Evolutionary conservation across 2,888 invertebrate genomes (phyloP), one percentile per base, ranked within the genome.

Genomic region (Camptogramma bilineatum): DNA sequence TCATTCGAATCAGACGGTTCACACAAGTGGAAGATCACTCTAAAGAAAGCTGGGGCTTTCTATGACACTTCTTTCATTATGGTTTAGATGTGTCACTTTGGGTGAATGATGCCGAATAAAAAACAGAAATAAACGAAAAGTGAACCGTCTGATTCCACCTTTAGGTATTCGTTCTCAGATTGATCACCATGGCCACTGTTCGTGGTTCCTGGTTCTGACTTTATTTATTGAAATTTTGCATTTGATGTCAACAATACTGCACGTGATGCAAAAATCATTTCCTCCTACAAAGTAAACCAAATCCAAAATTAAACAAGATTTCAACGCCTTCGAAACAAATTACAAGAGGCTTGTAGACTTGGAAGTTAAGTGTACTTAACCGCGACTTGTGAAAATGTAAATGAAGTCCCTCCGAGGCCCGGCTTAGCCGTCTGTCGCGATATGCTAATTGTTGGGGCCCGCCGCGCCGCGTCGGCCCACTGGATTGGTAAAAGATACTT

Each of bases 291-390:
- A 68, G 42, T 53, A 63, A 62, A 57, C 24, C 13, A 54, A 63
- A 58, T 65, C 55, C 19, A 47, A 48, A 59, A 74, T 79, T 76
- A 77, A 77, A 68, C 75, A 74, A 75, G 74, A 77, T 73, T 72
- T 42, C 71, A 52, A 66, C 74, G 73, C 74, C 72, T 71, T 68
- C 66, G 60, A 69, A 71, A 70, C 70, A 64, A 64, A 64, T 64
- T 60, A 64, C 64, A 64, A 69, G 69, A 71, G 71, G 68, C 68
- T 60, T 64, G 69, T 69, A 68, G 73, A 66, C 74, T 62, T 69
- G 73, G 69, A 70, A 68, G 83, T 81, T 85, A 87, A 87, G 86
- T 86, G 83, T 80, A 85, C 84, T 86, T 85, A 84, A 83, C 85
- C 85, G 71, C 72, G 75, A 83, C 84, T 81, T 81, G 77, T 80